Conservation (phyloP, 2,797 vertebrate genomes). For the Sandelia bainsii region DNA sequence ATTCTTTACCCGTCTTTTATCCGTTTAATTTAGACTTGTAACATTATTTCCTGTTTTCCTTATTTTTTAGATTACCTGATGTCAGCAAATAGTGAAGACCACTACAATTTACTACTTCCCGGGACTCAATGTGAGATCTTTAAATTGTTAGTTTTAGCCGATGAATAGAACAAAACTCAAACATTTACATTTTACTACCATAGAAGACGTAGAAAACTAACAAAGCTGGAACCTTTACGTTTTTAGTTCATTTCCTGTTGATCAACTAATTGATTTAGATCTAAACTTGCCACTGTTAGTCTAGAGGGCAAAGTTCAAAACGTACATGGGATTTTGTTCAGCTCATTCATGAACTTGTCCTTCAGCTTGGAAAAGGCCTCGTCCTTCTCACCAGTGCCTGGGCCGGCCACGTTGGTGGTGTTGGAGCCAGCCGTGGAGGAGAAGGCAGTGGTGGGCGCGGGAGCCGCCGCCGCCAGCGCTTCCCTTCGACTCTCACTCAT, state of each 20-base stretch:
- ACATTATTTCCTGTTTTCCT: neutral
- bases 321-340: constrained; percentile 98
- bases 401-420: constrained; percentile 88
- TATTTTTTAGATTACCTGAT: neutral
- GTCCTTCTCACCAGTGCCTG: constrained; percentile 88
- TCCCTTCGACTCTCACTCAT: constrained; percentile 94
- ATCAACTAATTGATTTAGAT: neutral
- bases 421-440: constrained; percentile 85
- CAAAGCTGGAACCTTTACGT: too few relatives aligned
- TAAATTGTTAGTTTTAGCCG: too few relatives aligned
- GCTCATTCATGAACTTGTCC: constrained; percentile 99
- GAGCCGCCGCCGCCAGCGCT: constrained; percentile 91
- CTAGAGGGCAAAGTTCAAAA: constrained; percentile 21
- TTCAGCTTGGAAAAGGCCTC: constrained; percentile 96
- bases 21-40: too few relatives aligned
- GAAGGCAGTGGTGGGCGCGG: constrained; percentile 82
- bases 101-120: too few relatives aligned
- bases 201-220: too few relatives aligned
- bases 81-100: too few relatives aligned
- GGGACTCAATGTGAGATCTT: too few relatives aligned
- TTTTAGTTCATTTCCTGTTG: neutral
- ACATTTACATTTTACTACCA: too few relatives aligned
- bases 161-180: too few relatives aligned
- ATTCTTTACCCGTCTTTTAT: neutral
- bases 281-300: neutral